Percentiles rank a stretch among this genome's conserved stretches.
phyloP scores from a whole-genome alignment of 1,140 invertebrate species.

The Drosophila lowei region DNA sequence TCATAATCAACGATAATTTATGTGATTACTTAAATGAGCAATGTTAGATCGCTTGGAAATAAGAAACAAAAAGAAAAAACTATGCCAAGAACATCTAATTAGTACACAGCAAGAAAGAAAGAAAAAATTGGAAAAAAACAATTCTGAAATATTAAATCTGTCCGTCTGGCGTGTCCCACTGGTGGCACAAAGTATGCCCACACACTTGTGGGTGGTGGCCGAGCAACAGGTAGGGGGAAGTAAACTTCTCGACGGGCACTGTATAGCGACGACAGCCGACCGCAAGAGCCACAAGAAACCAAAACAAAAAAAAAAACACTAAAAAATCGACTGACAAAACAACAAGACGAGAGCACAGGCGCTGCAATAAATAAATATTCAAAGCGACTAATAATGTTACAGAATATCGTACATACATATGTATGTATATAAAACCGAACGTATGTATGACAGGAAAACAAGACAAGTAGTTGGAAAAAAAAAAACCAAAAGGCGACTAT shows the following conservation, averaged over 20 bases:
- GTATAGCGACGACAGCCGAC: constrained; percentile 33
- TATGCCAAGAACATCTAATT: constrained; percentile 79
- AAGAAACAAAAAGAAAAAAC: constrained; percentile 45
- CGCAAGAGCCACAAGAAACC: constrained; percentile 60
- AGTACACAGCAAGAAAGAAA: constrained; percentile 44
- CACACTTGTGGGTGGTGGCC: constrained; percentile 14
- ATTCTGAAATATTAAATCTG: constrained; percentile 38
- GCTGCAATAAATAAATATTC: constrained; percentile 66
- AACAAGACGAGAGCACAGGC: constrained; percentile 10
- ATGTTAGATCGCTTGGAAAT: constrained; percentile 56
- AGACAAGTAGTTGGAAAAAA: background rate
- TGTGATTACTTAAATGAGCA: constrained; percentile 78
- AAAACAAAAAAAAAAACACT: constrained; percentile 53
- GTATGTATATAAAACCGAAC: background rate
- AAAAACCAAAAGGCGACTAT: background rate
- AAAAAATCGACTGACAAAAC: constrained; percentile 50
- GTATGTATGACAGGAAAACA: background rate
- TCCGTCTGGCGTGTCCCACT: constrained; percentile 29
- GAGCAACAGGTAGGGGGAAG: constrained; percentile 49
- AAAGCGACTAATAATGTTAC: constrained; percentile 52
- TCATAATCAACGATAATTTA: constrained; percentile 73
- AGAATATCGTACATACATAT: constrained; percentile 14
- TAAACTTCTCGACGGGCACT: constrained; percentile 26
- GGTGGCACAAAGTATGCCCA: constrained; percentile 20
- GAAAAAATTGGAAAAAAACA: constrained; percentile 17